A percentile compares a stretch with the other conserved stretches of the same genome.
Conservation (phyloP, 1,140 invertebrate species). For the Cotesia chilonis region DNA sequence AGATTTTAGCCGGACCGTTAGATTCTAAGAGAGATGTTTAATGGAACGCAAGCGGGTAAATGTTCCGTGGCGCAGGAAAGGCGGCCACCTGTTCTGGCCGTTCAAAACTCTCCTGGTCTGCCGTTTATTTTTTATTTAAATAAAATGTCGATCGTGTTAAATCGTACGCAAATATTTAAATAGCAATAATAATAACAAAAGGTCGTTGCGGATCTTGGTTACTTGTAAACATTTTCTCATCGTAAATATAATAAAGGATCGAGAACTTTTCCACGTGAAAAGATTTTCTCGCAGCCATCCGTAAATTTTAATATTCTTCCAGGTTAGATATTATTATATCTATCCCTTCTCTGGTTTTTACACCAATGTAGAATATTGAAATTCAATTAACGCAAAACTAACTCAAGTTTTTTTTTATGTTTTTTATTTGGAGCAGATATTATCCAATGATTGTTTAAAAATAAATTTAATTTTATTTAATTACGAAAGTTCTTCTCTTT, state of each 20-base stretch:
- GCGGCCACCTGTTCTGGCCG: slow-evolving; percentile 41
- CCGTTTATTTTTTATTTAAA: background rate
- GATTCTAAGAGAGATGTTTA: slow-evolving; percentile 29
- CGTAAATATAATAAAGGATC: slow-evolving; percentile 11
- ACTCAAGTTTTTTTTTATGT: no score
- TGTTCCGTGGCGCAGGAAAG: slow-evolving; percentile 40
- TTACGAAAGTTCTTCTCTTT: no score
- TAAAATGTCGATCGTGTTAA: no score
- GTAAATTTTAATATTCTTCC: background rate
- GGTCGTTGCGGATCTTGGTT: no score
- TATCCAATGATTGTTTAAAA: no score
- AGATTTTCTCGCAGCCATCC: slow-evolving; percentile 14
- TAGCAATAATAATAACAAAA: background rate
- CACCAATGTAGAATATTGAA: no score
- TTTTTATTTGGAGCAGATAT: no score
- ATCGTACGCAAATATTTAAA: background rate
- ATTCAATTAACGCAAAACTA: no score
- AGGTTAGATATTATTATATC: no score
- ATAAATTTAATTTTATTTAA: no score
- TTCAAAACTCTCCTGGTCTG: slow-evolving; percentile 7
- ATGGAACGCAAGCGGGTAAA: slow-evolving; percentile 34
- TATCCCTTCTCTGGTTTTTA: no score
- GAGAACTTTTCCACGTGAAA: slow-evolving; percentile 10
- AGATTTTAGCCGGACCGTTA: slow-evolving; percentile 44
- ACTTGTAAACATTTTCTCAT: slow-evolving; percentile 5